Evolutionary conservation across 2,888 invertebrate genomes (phyloP), one percentile per base, ranked within the genome.

Genomic region (Campopleginae sp.): DNA sequence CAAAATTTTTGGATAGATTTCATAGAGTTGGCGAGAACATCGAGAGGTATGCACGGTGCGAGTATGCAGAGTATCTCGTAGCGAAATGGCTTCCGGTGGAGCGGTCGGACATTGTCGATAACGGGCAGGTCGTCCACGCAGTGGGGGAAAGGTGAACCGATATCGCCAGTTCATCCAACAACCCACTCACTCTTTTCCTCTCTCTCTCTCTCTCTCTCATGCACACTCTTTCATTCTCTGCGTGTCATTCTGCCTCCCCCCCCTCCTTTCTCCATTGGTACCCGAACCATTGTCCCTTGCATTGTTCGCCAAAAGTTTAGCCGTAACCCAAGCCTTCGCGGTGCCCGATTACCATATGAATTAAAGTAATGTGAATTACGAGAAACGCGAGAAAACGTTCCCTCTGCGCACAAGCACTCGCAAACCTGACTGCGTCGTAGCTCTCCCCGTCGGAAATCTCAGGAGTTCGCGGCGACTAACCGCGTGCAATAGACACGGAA

Each of bases 301-400:
- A 93, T 93, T 93, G 93, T 92, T 89, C 77, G 82, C 89, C 88
- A 86, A 93, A 93, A 93, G 92, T 93, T 93, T 92, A 92, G 90
- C 90, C 86, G 88, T 90, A 89, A 89, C 89, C 89, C 89, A 88
- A 87, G 84, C 89, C 89, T 88, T 84, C 86, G 84, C 87, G 88
- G 87, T 88, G 85, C 94, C 95, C 95, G 95, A 96, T 96, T 96
- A 96, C 96, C 96, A 96, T 96, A 96, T 96, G 96, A 96, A 96
- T 96, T 96, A 96, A 96, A 96, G 95, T 96, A 95, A 95, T 93
- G 95, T 96, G 96, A 96, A 96, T 96, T 96, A 96, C 96, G 96
- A 85, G 83, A 84, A 81, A 74, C 70, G 76, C 81, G 77, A 74
- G 76, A 80, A 33, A 80, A 72, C 70, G 79, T 58, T 68, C 79